Conservation (phyloP, 2,113 vertebrate genomes). For the Forbesichthys agassizii region DNA sequence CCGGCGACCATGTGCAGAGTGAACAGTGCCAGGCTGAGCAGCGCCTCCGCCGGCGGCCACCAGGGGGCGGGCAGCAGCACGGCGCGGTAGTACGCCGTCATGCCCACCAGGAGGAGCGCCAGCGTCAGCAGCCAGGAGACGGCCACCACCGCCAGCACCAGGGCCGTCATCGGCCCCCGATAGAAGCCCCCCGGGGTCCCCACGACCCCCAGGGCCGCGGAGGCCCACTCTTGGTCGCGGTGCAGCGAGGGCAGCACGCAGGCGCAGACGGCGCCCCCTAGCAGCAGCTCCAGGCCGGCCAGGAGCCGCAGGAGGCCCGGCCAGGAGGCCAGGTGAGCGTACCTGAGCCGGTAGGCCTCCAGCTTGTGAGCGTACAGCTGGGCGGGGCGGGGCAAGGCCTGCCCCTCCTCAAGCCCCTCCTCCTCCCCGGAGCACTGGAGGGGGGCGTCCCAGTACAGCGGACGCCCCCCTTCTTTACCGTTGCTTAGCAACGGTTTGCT, state of each 20-base stretch:
- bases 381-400: constrained; percentile 57
- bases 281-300: constrained; percentile 75
- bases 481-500: constrained; percentile 44
- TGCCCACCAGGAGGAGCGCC: constrained; percentile 68
- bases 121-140: constrained; percentile 75
- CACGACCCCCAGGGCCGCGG: constrained; percentile 62
- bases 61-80: constrained; percentile 78
- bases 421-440: constrained; percentile 45
- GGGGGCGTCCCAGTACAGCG: constrained; percentile 50
- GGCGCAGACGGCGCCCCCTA: constrained; percentile 77
- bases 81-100: constrained; percentile 79
- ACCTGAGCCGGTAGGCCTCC: constrained; percentile 67
- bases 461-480: constrained; percentile 22
- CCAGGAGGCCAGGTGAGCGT: constrained; percentile 76
- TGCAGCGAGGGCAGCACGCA: constrained; percentile 79
- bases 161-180: constrained; percentile 78
- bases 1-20: constrained; percentile 80
- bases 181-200: constrained; percentile 66
- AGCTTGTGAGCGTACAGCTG: constrained; percentile 73
- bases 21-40: constrained; percentile 73
- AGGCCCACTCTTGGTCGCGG: constrained; percentile 78
- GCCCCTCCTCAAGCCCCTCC: no score
- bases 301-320: constrained; percentile 73
- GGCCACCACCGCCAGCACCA: constrained; percentile 72
- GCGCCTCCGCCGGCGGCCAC: constrained; percentile 81